phyloP scores from a whole-genome alignment of 2,888 invertebrate genomes.

The Meandrusa payeni region DNA sequence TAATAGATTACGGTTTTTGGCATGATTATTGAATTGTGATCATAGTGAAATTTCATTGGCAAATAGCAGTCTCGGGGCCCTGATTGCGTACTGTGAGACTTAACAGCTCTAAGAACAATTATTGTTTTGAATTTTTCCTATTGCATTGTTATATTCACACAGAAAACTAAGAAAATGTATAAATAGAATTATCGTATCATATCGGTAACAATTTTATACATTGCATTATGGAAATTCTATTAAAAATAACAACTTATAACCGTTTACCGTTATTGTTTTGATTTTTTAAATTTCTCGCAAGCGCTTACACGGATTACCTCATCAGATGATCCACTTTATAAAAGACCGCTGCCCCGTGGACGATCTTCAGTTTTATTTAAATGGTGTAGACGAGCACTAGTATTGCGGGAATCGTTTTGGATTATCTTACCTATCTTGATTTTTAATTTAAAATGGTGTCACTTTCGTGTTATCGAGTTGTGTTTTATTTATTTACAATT shows the following conservation, averaged over 20 bases:
- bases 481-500: slow-evolving; percentile 10
- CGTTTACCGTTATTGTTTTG: slow-evolving; percentile 11
- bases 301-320: slow-evolving; percentile 6
- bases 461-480: slow-evolving; percentile 2
- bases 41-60: too few species aligned
- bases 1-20: too few species aligned
- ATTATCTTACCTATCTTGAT: neutral
- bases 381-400: slow-evolving; percentile 9
- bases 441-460: slow-evolving; percentile 9
- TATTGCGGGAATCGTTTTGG: slow-evolving; percentile 2
- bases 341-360: slow-evolving; percentile 10
- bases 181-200: too few species aligned
- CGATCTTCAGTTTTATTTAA: slow-evolving; percentile 20
- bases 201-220: slow-evolving; percentile 2
- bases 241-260: slow-evolving; percentile 5
- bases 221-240: neutral
- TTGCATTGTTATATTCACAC: too few species aligned
- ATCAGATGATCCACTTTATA: slow-evolving; percentile 10
- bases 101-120: too few species aligned
- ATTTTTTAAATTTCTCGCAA: neutral
- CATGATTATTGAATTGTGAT: too few species aligned
- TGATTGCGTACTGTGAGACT: too few species aligned
- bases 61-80: too few species aligned
- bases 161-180: too few species aligned
- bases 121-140: too few species aligned